These are phyloP conservation scores for Cheirogaleus medius DNA, from an alignment of 2,113 vertebrate genomes.

Conservation along the genomic window DNA sequence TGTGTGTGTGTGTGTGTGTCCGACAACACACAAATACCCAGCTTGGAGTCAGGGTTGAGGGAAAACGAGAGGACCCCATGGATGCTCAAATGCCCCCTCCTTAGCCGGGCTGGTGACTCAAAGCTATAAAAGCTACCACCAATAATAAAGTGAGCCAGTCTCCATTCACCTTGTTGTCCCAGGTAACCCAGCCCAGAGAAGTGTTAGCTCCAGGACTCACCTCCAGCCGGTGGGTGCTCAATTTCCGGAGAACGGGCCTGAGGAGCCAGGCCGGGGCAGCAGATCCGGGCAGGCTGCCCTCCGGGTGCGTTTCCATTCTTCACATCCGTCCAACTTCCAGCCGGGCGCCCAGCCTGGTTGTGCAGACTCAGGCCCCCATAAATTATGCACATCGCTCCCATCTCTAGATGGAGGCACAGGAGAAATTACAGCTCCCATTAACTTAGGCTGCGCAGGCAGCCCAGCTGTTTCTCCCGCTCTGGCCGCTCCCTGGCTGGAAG, in stretches of 20 bases:
- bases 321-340: not conserved
- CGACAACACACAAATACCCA: no score
- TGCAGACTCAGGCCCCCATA: conserved; percentile 82
- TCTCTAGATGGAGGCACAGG: conserved; percentile 81
- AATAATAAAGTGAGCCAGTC: accelerated
- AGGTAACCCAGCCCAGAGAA: not conserved
- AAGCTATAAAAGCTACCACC: not conserved
- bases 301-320: not conserved
- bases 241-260: not conserved
- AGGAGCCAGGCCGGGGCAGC: not conserved
- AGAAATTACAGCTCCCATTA: conserved; percentile 77
- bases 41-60: not conserved
- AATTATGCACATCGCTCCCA: conserved; percentile 86
- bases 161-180: not conserved
- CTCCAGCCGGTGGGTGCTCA: not conserved
- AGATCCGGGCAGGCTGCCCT: not conserved
- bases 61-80: not conserved
- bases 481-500: conserved; percentile 40
- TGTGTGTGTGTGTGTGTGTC: not conserved
- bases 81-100: not conserved
- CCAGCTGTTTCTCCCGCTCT: conserved; percentile 64
- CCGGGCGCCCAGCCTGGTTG: conserved; percentile 78
- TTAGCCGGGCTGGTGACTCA: not conserved
- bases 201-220: not conserved
- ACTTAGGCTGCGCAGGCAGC: conserved; percentile 78